phyloP scores from a whole-genome alignment of 2,113 vertebrate genomes.

The Phainopepla nitens region DNA sequence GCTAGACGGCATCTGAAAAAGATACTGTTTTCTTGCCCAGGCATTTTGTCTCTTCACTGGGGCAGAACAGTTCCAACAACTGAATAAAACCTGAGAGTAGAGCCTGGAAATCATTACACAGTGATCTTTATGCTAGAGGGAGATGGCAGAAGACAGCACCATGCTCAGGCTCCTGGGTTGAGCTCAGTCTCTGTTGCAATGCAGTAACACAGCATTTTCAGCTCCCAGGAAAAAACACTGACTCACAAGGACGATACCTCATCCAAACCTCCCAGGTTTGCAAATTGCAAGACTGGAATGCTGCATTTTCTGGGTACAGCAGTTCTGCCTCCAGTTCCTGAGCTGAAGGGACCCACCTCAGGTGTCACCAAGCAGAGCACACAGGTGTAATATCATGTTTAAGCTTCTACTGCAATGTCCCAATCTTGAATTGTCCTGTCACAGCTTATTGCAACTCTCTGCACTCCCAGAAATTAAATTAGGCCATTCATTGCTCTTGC shows the following conservation, averaged over 20 bases:
- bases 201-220: not conserved
- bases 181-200: not conserved
- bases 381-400: not conserved
- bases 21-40: not conserved
- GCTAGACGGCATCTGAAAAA: not conserved
- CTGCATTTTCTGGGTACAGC: not conserved
- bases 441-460: not conserved
- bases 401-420: not conserved
- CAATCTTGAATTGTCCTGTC: not conserved
- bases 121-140: not conserved
- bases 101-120: not conserved
- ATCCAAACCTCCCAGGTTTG: not conserved
- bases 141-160: not conserved
- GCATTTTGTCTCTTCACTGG: not conserved
- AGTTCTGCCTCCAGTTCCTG: not conserved
- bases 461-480: not conserved
- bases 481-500: not conserved
- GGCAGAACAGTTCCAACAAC: not conserved
- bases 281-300: not conserved
- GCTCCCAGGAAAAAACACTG: not conserved
- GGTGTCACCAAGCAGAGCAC: not conserved
- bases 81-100: not conserved
- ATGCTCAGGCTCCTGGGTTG: not conserved
- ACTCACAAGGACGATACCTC: not conserved
- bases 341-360: not conserved